Base-by-base conservation (phyloP, 2,888 invertebrate genomes). In the Notodonta dromedarius region DNA sequence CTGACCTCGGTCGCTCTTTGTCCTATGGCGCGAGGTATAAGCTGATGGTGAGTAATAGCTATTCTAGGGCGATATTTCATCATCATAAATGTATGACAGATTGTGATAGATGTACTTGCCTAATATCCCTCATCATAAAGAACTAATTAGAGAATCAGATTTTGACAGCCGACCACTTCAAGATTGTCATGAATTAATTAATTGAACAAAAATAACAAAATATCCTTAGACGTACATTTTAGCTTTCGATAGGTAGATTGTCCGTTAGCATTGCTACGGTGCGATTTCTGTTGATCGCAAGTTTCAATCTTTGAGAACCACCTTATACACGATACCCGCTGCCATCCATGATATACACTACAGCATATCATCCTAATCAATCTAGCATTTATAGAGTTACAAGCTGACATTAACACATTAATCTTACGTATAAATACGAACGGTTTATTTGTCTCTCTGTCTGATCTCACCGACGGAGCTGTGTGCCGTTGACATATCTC, bases 381-480 rank as follows among this genome's bases (percentile, higher is more conserved):
- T 86, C 85, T 80, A 81, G 71, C 82, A 76, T 78, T 77, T 85
- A 87, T 86, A 85, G 83, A 85, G 78, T 75, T 80, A 80, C 80
- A 76, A 81, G 79, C 76, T 80, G 85, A 79, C 84, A 80, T 80
- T 79, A 83, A 79, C 82, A 81, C 84, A 85, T 83, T 80, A 74
- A 82, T 85, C 78, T 78, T 71, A 64, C 66, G 69, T 55, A 65
- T 66, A 69, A 61, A 73, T 74, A 72, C 69, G 71, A 68, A 71
- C 71, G 61, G 77, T 78, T 80, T 77, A 80, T 82, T 78, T 80
- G 80, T 80, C 78, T 73, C 63, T 69, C 69, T 65, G 65, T 73
- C 73, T 71, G 82, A 80, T 78, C 70, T 74, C 59, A 60, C 75
- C 75, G 75, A 72, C 75, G 66, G 70, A 16, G 44, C 44, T 44